Evolutionary conservation across 2,888 invertebrate species (phyloP), one percentile per base, ranked within the genome.

Genomic region (Ypsolopha scabrella): DNA sequence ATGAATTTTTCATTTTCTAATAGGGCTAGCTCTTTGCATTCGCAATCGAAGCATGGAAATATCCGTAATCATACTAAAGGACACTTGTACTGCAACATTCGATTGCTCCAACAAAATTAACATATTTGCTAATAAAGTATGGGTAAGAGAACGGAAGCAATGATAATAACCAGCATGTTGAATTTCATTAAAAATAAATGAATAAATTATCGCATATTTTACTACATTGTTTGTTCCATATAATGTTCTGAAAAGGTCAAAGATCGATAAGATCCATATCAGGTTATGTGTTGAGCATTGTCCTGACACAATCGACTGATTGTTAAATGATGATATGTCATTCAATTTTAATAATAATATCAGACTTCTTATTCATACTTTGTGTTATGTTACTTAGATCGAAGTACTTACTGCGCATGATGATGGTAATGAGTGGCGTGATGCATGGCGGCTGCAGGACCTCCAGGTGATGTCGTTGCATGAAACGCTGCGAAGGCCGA

Each of bases 401-500:
- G 24, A 50, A 37, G 6, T 49, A 83, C 86, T 83, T 67, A 86
- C 86, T 86, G 86, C 37, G 86, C 86, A 67, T 87, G 86, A 57
- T 86, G 85, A 58, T 87, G 85, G 56, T 82, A 85, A 61, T 86
- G 88, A 58, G 80, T 87, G 57, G 80, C 88, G 85, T 75, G 89
- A 74, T 89, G 85, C 88, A 89, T 83, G 48, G 88, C 87, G 75
- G 88, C 72, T 80, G 87, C 73, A 37, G 69, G 75, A 80, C 89
- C 82, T 62, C 92, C 85, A 67, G 88, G 80, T 81, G 88, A 76
- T 85, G 88, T 75, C 24, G 88, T 88, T 60, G 89, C 90, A 69
- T 92, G 88, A 72, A 90, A 90, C 43, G 90, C 89, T 53, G 89
- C 89, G 62, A 87, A 89, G 51, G 87, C 88, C 59, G 88, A 88